Evolutionary conservation across 2,888 invertebrate genomes (phyloP), one percentile per base, ranked within the genome.

Genomic region (Nipponacmea schrenckii): DNA sequence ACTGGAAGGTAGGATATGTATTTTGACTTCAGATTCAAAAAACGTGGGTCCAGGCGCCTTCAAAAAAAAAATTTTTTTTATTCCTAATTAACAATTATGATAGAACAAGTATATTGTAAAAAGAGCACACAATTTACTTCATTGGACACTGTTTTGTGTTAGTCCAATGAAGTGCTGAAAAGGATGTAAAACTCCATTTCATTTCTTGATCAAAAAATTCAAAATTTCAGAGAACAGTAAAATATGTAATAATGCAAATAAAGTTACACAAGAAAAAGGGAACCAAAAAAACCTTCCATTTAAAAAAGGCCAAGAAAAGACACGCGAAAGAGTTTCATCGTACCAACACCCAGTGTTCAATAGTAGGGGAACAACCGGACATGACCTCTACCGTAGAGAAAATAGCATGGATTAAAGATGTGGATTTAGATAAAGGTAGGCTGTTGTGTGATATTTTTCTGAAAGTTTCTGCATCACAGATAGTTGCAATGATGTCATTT

Each of bases 1-100:
- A 98, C 88, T 99, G 99, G 99, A 99, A 98, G 94, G 97, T 96
- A 85, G 81, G 71, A 64, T 64, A 15, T 14, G 12, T 7, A 15
- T 15, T 31, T 63, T 12, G n/a, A 24, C 15, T 50, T 56, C 24
- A 46, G 44, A 15, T 26, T 27, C 14, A 44, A 15, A 71, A 31
- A 31, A 31, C 2, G 7, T 31, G 7, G 31, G 31, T 31, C 31
- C 7, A 7, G 4, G 7, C 31, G 4, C 31, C 31, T 31, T 4
- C n/a, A n/a, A n/a, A n/a, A n/a, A n/a, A n/a, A n/a, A n/a, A n/a
- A n/a, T n/a, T n/a, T n/a, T n/a, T n/a, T n/a, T n/a, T n/a, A n/a
- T n/a, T n/a, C n/a, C n/a, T n/a, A n/a, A n/a, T n/a, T n/a, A n/a
- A n/a, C n/a, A n/a, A n/a, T n/a, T 20, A 45, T 26, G 64, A 20